Evolutionary conservation across 2,113 vertebrate genomes (phyloP), one percentile per base, ranked within the genome.

Genomic region (Andinoacara biseriatus): DNA sequence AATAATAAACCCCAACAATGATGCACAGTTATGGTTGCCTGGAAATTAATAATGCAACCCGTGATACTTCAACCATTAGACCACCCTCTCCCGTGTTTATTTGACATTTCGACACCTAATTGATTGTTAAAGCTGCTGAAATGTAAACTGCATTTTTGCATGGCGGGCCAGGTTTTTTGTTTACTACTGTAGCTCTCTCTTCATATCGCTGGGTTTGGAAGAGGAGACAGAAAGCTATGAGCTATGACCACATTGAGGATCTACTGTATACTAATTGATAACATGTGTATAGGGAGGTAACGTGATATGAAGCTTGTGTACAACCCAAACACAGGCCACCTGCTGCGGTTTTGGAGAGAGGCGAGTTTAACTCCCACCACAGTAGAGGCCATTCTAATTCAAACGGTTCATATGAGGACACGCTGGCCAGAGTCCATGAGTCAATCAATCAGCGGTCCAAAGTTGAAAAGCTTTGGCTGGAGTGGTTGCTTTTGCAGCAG

Each of bases 241-340:
- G 86, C 63, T 79, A 67, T 72, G 5, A 62, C 76, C 79, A 72
- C 82, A 58, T n/a, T 56, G 76, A 56, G 57, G 84, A 91, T 87
- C 85, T 80, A 72, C 43, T 62, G 54, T 79, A 82, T 82, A 72
- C 85, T 91, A 90, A 94, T 91, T 90, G 83, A 93, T 91, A 88
- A 79, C 91, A 93, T 86, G 87, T 94, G 91, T 78, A 75, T 74
- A 49, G 69, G 89, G 79, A 86, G 54, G 91, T 62, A 87, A 94
- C 58, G 15, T 52, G 84, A 94, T 82, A 82, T 82, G 9, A 40
- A 86, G 89, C 90, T 75, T 81, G 92, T 76, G 86, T 67, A 91
- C 74, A 82, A 90, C 90, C 82, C 86, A 94, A 94, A 93, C 93
- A 89, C 92, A 82, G 90, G 86, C 91, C 93, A 95, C 94, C 94